A percentile compares a stretch with the other conserved stretches of the same genome.
Evolutionary conservation across 2,113 vertebrate species (phyloP).

Genomic region (Neodon shergylaensis): DNA sequence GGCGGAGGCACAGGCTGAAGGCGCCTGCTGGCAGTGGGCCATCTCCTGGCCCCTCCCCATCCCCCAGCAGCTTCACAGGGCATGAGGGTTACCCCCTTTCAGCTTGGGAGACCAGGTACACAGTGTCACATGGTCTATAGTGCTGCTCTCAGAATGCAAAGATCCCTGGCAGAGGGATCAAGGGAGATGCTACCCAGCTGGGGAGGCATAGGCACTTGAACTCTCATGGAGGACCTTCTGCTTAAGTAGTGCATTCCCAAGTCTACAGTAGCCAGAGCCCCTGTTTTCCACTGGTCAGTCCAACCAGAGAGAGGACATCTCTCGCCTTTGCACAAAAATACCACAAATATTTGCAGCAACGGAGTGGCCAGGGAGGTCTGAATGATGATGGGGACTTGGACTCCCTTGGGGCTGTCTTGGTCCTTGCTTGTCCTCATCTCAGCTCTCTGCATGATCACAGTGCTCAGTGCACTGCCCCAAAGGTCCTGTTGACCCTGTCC

Average conservation of each 20-base stretch:
- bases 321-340: not conserved
- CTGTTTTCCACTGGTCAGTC: not conserved
- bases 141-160: not conserved
- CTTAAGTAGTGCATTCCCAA: not conserved
- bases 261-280: not conserved
- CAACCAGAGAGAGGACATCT: not conserved
- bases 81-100: no score
- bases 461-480: rapidly evolving
- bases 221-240: not conserved
- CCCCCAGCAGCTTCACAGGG: not conserved
- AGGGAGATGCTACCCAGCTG: not conserved
- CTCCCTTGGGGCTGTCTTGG: rapidly evolving
- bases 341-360: not conserved
- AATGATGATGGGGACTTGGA: not conserved
- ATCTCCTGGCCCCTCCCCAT: no score
- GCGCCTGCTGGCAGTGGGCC: not conserved
- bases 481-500: not conserved
- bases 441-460: rapidly evolving
- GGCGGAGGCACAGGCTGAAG: rapidly evolving
- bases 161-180: not conserved
- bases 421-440: not conserved
- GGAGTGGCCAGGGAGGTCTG: not conserved
- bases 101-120: not conserved
- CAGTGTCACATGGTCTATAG: not conserved
- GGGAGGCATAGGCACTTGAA: not conserved